phyloP scores from a whole-genome alignment of 1,140 invertebrate genomes.

The Batillaria attramentaria region DNA sequence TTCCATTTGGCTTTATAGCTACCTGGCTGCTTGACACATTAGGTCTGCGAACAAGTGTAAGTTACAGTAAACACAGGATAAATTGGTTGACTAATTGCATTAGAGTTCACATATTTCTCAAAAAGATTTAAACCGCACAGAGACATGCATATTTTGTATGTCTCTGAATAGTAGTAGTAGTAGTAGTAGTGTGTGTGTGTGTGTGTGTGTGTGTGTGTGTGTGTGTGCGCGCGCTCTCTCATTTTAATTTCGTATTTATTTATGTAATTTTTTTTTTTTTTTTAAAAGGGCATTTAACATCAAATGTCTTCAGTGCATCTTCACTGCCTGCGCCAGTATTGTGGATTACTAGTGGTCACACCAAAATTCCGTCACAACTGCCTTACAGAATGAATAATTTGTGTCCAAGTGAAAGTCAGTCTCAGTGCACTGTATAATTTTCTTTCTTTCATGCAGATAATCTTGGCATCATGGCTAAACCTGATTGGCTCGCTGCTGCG shows the following conservation, averaged over 20 bases:
- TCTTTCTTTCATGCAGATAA: constrained; percentile 64
- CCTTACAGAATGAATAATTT: background rate
- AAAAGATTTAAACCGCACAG: background rate
- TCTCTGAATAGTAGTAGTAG: background rate
- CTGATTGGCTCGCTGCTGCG: constrained; percentile 70
- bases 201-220: background rate
- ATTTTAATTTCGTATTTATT: background rate
- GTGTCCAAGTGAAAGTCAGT: background rate
- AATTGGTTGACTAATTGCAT: background rate
- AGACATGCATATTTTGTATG: background rate
- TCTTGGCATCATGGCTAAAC: constrained; percentile 72
- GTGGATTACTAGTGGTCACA: background rate
- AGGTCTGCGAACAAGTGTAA: constrained; percentile 71
- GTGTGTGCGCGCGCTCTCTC: too few species aligned
- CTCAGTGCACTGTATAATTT: background rate
- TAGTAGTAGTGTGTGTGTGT: background rate
- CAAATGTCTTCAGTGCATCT: background rate
- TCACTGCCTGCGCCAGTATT: background rate
- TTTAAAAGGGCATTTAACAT: background rate
- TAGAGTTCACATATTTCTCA: background rate
- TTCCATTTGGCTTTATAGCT: constrained; percentile 72
- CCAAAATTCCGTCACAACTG: background rate
- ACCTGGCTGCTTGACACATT: constrained; percentile 72
- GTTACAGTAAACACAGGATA: constrained; percentile 33
- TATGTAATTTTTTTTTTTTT: background rate